These are phyloP conservation scores for Gastracanthus pulcherrimus DNA, from an alignment of 2,888 invertebrate species.

Conservation along the genomic window DNA sequence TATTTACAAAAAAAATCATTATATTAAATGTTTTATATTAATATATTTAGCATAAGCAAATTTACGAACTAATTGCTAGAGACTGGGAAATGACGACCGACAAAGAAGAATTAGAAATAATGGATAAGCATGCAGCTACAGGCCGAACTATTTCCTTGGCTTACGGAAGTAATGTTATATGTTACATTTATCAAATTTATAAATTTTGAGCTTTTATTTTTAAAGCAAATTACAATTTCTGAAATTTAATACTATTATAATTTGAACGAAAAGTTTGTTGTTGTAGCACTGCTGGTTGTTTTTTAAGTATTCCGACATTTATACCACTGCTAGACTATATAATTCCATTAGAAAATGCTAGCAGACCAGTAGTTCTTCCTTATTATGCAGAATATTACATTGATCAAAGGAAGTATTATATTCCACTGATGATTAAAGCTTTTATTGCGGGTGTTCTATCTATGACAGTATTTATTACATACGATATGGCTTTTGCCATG, in stretches of 20 bases:
- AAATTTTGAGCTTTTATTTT: not conserved
- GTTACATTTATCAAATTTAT: not conserved
- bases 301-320: constrained; percentile 14
- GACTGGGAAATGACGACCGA: constrained; percentile 34
- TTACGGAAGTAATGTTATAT: constrained; percentile 6
- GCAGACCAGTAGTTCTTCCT: not conserved
- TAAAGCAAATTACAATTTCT: not conserved
- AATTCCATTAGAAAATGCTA: constrained; percentile 12
- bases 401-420: constrained; percentile 33
- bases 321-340: not conserved
- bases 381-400: constrained; percentile 34
- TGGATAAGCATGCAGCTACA: constrained; percentile 15
- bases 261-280: constrained; percentile 32
- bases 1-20: not conserved
- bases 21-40: not conserved
- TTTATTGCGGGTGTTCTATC: not conserved
- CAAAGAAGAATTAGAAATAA: constrained; percentile 20
- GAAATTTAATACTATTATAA: too few species aligned
- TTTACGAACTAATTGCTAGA: constrained; percentile 24
- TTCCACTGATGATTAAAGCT: constrained; percentile 5
- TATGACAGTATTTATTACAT: constrained; percentile 18
- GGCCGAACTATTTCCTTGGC: constrained; percentile 3
- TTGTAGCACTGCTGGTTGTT: not conserved
- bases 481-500: constrained; percentile 45
- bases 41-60: constrained; percentile 15